Evolutionary conservation across 2,113 vertebrate species (phyloP).

Genomic region (Desmodus rotundus): DNA sequence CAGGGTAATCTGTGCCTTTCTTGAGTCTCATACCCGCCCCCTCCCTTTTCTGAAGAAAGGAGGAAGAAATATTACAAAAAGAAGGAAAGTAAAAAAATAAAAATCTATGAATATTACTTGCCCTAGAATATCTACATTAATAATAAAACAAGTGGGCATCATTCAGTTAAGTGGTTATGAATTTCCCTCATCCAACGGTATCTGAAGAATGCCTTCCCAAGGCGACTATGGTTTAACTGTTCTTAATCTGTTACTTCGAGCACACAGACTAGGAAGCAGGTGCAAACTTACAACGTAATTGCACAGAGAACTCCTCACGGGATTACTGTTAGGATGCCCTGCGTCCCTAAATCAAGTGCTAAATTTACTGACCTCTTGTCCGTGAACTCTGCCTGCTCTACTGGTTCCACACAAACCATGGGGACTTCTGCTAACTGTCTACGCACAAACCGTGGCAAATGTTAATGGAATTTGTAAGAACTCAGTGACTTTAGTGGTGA

Average conservation of each 20-base stretch:
- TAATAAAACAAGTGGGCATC: not conserved
- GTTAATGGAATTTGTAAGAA: not conserved
- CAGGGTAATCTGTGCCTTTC: not conserved
- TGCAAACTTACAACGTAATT: not conserved
- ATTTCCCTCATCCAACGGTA: not conserved
- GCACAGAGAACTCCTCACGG: not conserved
- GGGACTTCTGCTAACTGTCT: slow-evolving; percentile 9
- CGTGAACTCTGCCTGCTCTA: slow-evolving; percentile 16
- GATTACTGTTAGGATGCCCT: not conserved
- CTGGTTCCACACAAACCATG: slow-evolving; percentile 13
- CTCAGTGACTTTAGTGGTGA: not conserved
- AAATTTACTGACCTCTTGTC: not conserved
- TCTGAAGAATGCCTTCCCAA: not conserved
- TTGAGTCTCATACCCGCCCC: not conserved
- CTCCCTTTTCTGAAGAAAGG: slow-evolving; percentile 1
- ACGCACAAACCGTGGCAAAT: not conserved
- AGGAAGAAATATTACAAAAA: not conserved
- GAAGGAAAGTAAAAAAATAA: not conserved
- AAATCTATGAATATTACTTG: not conserved
- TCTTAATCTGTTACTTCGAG: not conserved
- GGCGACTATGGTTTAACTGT: not conserved
- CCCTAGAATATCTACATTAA: not conserved
- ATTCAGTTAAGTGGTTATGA: not conserved
- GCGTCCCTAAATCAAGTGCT: not conserved
- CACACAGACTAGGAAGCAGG: not conserved